Percentiles rank a stretch among this genome's conserved stretches.
Evolutionary conservation across 1,140 invertebrate genomes (phyloP).

Genomic region (Tyrophagus putrescentiae): DNA sequence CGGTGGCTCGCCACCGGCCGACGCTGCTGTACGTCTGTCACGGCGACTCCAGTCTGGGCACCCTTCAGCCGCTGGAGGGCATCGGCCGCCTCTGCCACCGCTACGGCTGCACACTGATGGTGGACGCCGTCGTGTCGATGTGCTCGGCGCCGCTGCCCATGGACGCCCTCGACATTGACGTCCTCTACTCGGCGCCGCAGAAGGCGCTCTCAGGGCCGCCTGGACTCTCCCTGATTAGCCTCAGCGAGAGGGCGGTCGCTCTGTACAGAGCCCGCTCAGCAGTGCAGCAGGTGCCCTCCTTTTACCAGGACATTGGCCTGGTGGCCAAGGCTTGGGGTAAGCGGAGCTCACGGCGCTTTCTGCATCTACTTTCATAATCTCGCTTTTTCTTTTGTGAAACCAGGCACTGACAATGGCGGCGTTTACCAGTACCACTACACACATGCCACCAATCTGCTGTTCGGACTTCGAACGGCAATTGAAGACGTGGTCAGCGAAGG

Average conservation of each 20-base stretch:
- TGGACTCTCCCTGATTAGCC: conserved; percentile 69
- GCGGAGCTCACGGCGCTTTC: neutral
- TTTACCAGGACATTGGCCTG: conserved; percentile 46
- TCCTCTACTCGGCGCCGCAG: conserved; percentile 64
- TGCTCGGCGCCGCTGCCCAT: conserved; percentile 57
- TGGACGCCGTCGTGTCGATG: conserved; percentile 68
- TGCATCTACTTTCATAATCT: no score
- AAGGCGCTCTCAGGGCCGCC: conserved; percentile 65
- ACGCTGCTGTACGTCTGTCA: conserved; percentile 59
- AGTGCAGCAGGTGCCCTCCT: conserved; percentile 46
- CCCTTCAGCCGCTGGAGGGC: conserved; percentile 57
- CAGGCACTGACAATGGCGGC: conserved; percentile 8
- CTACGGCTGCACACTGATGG: conserved; percentile 54
- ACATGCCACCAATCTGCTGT: conserved; percentile 53
- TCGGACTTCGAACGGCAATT: conserved; percentile 57
- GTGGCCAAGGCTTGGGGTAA: conserved; percentile 14
- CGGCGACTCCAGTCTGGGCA: conserved; percentile 69
- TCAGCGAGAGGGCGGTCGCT: conserved; percentile 58
- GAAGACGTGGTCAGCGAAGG: conserved; percentile 54
- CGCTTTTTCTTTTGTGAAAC: no score
- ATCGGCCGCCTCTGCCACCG: conserved; percentile 57
- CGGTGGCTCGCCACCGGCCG: conserved; percentile 46
- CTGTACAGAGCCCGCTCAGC: conserved; percentile 40
- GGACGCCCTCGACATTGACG: conserved; percentile 56
- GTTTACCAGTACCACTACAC: conserved; percentile 72